Conservation (phyloP, 1,140 invertebrate genomes). For the Acyrthosiphon pisum region DNA sequence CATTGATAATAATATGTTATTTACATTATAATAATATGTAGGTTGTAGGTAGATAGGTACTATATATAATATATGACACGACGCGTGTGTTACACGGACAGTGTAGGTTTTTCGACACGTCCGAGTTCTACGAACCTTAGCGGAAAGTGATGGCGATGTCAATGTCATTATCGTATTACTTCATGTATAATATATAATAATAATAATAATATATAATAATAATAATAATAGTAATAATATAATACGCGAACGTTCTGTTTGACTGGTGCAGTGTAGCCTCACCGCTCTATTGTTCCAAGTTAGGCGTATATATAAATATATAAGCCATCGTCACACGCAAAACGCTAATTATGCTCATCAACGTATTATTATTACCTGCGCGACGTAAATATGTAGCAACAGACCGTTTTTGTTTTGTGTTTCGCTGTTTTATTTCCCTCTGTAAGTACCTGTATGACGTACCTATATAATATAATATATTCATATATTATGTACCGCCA, state of each 20-base stretch:
- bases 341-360: slow-evolving; percentile 11
- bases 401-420: not conserved
- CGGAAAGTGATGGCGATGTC: slow-evolving; percentile 26
- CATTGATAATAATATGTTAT: not conserved
- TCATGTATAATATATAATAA: not conserved
- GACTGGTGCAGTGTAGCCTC: not conserved
- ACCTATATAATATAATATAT: too few species aligned
- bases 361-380: not conserved
- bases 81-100: not conserved
- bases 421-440: not conserved
- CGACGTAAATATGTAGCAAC: not conserved
- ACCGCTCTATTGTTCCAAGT: not conserved
- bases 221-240: not conserved
- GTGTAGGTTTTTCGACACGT: not conserved
- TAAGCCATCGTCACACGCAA: not conserved
- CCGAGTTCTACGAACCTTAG: slow-evolving; percentile 42
- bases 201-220: not conserved
- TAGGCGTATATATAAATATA: not conserved
- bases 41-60: not conserved
- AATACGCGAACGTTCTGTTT: slow-evolving; percentile 6
- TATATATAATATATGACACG: not conserved
- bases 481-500: too few species aligned
- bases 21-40: not conserved
- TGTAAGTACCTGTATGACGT: too few species aligned
- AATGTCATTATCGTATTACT: slow-evolving; percentile 33